Base-by-base conservation (phyloP, 2,888 invertebrate genomes). In the Macrosoma leucophasiata region DNA sequence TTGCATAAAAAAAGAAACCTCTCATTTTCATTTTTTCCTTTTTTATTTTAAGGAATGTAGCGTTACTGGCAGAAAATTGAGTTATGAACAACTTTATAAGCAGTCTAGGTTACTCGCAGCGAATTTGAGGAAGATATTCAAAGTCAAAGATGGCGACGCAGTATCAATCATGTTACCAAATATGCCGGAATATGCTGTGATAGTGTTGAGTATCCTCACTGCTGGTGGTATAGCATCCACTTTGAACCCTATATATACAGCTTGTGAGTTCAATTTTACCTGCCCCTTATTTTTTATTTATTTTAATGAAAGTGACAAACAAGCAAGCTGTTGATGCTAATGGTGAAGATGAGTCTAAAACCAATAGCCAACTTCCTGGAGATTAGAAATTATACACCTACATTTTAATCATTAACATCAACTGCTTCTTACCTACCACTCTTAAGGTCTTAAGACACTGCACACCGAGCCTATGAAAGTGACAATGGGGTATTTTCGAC, bases 111-210 rank as follows among this genome's bases (percentile, higher is more conserved):
- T 86, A 36, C 79, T 90, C 29, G 84, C 87, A 0, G 84, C 86
- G 0, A 75, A 84, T 37, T 67, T 91, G 36, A 78, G 88, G 43
- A 75, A 79, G 20, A 85, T 87, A 44, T 84, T 90, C 30, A 86
- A 88, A 31, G 55, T 91, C 3, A 67, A 69, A 31, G 74, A 79
- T 27, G 86, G 87, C 1, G 89, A 91, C 48, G 81, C 88, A 0
- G 58, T 91, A 9, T 89, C 88, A 1, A 36, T 92, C 17, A 78
- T 90, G 28, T 53, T 91, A 38, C 89, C 90, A 8, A 92, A 92
- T 60, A 49, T 87, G 21, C 91, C 91, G 0, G 92, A 92, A 66
- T 89, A 85, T 56, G 81, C 88, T 0, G 78, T 88, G 13, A 81
- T 84, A 1, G 53, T 84, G 5, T 55, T 90, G 32, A 91, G 90